phyloP scores from a whole-genome alignment of 2,888 invertebrate genomes.

The Temnothorax unifasciatus region DNA sequence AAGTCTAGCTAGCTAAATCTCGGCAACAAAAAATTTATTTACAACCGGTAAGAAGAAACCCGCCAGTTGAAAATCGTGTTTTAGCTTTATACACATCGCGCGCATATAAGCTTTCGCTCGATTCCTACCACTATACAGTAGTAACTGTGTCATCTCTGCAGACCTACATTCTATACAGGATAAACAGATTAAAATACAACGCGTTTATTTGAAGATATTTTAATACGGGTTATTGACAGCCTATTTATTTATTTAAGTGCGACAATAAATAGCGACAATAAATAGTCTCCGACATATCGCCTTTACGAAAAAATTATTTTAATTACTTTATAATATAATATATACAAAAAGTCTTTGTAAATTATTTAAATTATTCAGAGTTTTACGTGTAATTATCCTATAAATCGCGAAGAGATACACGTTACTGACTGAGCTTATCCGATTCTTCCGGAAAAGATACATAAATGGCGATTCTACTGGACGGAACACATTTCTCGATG shows the following conservation, averaged over 20 bases:
- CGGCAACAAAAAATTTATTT: conserved; percentile 30
- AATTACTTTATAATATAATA: background rate
- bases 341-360: background rate
- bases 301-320: background rate
- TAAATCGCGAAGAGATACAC: background rate
- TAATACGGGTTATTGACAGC: background rate
- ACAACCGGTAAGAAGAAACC: conserved; percentile 27
- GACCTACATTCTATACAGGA: background rate
- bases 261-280: conserved; percentile 1
- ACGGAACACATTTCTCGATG: background rate
- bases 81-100: conserved; percentile 6
- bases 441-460: background rate
- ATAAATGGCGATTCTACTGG: background rate
- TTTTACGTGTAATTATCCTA: too few relatives aligned
- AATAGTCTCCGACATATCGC: background rate
- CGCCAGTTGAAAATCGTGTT: conserved; percentile 32
- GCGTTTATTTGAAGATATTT: conserved; percentile 7
- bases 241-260: background rate
- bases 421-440: background rate
- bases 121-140: background rate
- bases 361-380: background rate
- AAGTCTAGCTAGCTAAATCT: conserved; percentile 31
- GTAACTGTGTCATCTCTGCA: conserved; percentile 26
- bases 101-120: conserved; percentile 28
- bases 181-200: conserved; percentile 14